Evolutionary conservation across 1,140 invertebrate genomes (phyloP).

Genomic region (Ips typographus): DNA sequence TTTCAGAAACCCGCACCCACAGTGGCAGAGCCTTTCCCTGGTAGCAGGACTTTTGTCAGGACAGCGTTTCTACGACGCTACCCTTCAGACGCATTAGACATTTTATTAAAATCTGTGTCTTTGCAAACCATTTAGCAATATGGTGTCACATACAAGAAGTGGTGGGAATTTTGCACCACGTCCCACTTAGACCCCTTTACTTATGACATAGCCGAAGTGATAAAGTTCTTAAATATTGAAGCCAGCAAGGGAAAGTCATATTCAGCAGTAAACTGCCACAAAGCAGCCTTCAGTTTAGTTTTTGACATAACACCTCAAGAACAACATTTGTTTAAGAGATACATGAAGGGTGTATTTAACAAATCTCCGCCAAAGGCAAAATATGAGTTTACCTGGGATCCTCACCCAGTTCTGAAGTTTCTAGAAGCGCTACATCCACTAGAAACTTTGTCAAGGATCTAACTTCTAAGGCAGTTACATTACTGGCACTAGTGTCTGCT

Average conservation of each 20-base stretch:
- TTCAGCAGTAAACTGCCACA: neutral
- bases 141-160: neutral
- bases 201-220: neutral
- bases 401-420: conserved; percentile 6
- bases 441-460: conserved; percentile 1
- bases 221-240: neutral
- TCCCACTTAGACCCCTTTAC: neutral
- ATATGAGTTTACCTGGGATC: conserved; percentile 12
- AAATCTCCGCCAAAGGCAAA: neutral
- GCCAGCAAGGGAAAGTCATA: neutral
- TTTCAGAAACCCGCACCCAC: conserved; percentile 16
- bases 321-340: neutral
- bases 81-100: neutral
- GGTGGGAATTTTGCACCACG: neutral
- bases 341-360: conserved; percentile 7
- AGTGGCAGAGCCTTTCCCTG: conserved; percentile 16
- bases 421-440: conserved; percentile 9
- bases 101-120: neutral
- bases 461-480: conserved; percentile 3
- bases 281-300: neutral
- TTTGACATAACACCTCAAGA: neutral
- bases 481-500: conserved; percentile 13
- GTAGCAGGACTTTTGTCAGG: conserved; percentile 25
- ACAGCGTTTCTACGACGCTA: neutral
- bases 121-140: conserved; percentile 3